Conservation (phyloP, 2,113 vertebrate genomes). For the Nibea albiflora region DNA sequence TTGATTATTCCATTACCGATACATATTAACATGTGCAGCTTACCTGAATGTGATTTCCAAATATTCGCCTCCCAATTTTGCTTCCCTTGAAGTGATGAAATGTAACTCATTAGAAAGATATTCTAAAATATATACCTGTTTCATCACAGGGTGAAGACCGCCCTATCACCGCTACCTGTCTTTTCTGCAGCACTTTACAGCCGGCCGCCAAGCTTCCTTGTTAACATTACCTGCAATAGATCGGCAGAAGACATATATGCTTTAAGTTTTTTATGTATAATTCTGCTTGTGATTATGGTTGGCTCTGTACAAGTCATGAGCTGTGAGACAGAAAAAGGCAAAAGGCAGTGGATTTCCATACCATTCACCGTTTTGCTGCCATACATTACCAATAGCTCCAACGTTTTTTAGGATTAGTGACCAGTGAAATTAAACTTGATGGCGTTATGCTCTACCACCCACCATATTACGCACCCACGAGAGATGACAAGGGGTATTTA, state of each 20-base stretch:
- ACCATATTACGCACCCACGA: neutral
- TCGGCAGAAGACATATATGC: neutral
- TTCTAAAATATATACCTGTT: neutral
- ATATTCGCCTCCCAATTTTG: neutral
- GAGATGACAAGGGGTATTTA: slow-evolving; percentile 40
- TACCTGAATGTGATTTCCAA: neutral
- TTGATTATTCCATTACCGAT: neutral
- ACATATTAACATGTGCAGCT: neutral
- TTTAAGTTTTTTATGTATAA: neutral
- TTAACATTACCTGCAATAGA: neutral
- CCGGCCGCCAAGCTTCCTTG: neutral
- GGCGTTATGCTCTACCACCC: neutral
- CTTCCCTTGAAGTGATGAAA: no score
- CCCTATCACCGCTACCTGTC: neutral
- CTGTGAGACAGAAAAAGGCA: neutral
- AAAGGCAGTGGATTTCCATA: neutral
- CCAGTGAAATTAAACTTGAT: slow-evolving; percentile 15
- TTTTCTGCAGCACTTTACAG: neutral
- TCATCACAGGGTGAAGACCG: neutral
- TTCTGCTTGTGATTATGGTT: neutral
- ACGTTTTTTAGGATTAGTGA: neutral
- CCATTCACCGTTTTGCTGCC: neutral
- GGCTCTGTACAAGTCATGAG: neutral
- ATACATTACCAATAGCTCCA: neutral
- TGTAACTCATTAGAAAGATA: neutral